Evolutionary conservation across 2,888 invertebrate species (phyloP), one percentile per base, ranked within the genome.

Genomic region (Chloroclysta siterata): DNA sequence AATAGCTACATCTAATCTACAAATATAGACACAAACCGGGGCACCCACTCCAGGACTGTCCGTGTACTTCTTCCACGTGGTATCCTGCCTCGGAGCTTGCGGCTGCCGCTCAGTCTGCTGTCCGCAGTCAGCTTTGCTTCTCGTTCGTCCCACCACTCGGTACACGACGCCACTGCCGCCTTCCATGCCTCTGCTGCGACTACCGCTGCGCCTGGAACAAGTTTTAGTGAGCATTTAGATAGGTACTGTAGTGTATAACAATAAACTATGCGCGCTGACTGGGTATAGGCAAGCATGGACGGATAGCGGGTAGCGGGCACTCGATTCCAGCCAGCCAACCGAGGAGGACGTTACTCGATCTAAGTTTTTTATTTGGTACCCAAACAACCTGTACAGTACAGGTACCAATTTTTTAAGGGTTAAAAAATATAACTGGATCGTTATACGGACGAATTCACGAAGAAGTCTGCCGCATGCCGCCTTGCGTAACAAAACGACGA

Each of bases 31-130:
- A 64, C 68, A 64, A 51, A 92, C 91, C 28, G 94, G 94, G 68
- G 94, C 93, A 33, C 95, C 94, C 50, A 95, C 94, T 62, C 95
- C 95, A 13, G 95, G 94, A 15, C 94, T 94, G 79, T 95, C 95
- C 33, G 94, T 94, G 76, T 95, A 95, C 71, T 95, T 93, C 83
- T 95, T 95, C 95, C 95, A 95, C 54, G 95, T 95, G 64, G 92
- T 92, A 65, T 93, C 93, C 84, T 90, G 87, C 10, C 89, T 76
- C 70, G 89, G 84, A 63, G 81, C 72, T 61, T 83, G 76, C 61
- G 91, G 89, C 72, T 87, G 88, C 15, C 89, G 77, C 67, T 93
- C 93, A 0, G 93, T 93, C 78, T 93, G 93, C 76, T 93, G 93
- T 0, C 91, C 93, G 65, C 93, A 91, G 78, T 93, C 93, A 0